These are phyloP conservation scores for Dorcus parallelipipedus DNA, from an alignment of 2,888 invertebrate species.

Conservation along the genomic window DNA sequence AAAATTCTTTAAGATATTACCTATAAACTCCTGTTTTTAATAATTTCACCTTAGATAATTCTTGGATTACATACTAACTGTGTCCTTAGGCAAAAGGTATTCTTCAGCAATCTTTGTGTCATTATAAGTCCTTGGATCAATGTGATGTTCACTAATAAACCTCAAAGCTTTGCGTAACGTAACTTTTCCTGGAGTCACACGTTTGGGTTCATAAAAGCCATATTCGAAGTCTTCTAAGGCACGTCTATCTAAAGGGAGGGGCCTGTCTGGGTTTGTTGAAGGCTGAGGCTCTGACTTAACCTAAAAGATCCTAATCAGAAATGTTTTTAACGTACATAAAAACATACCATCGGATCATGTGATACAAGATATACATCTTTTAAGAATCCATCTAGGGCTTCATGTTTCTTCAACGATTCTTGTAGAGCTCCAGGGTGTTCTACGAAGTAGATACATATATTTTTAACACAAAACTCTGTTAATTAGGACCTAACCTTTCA, in stretches of 20 bases:
- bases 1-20: constrained; percentile 62
- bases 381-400: constrained; percentile 59
- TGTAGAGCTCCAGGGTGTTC: constrained; percentile 62
- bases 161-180: constrained; percentile 62
- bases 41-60: constrained; percentile 7
- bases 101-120: constrained; percentile 62
- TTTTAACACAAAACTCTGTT: constrained; percentile 3
- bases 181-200: constrained; percentile 60
- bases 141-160: constrained; percentile 64
- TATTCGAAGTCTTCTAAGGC: constrained; percentile 57
- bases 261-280: constrained; percentile 46
- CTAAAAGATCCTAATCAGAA: constrained; percentile 12
- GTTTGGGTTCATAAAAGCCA: constrained; percentile 66
- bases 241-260: constrained; percentile 59
- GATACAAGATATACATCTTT: constrained; percentile 74
- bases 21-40: constrained; percentile 28
- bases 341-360: constrained; percentile 45
- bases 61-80: constrained; percentile 52
- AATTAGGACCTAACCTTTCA: constrained; percentile 48
- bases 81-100: constrained; percentile 63
- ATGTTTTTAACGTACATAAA: constrained; percentile 5
- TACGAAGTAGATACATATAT: constrained; percentile 32
- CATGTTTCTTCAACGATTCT: constrained; percentile 62
- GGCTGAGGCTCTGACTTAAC: constrained; percentile 32
- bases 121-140: constrained; percentile 58